These are phyloP conservation scores for Parnassius orleans DNA, from an alignment of 2,888 invertebrate genomes.

Conservation along the genomic window DNA sequence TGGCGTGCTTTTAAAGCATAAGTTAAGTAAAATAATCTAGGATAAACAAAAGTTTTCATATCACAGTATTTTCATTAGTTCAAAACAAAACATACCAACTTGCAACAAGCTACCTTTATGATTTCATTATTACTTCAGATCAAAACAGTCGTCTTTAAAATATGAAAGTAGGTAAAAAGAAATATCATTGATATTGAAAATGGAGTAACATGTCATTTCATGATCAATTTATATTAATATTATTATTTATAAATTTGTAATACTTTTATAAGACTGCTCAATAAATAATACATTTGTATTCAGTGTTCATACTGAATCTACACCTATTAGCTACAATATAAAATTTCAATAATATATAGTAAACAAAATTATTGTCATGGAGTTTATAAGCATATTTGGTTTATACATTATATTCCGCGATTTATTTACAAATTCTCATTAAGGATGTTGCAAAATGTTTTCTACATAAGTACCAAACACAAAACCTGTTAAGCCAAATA, in stretches of 20 bases:
- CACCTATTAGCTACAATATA: constrained; percentile 50
- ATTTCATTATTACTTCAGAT: background rate
- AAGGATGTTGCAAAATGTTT: constrained; percentile 74
- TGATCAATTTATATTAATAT: background rate
- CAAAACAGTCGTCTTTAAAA: background rate
- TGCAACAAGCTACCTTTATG: background rate
- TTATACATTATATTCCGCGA: constrained; percentile 26
- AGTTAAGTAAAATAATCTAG: constrained; percentile 17
- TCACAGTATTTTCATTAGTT: constrained; percentile 22
- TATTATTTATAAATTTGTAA: constrained; percentile 23
- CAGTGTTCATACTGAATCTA: constrained; percentile 32
- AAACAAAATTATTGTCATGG: constrained; percentile 72
- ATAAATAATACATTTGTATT: constrained; percentile 26
- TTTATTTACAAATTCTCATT: constrained; percentile 29
- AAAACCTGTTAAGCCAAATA: constrained; percentile 91
- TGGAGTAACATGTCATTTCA: too few species aligned
- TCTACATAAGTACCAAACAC: constrained; percentile 89
- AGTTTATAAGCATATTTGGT: constrained; percentile 48
- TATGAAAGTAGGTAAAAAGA: background rate
- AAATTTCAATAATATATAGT: constrained; percentile 43
- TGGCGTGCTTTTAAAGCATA: constrained; percentile 18
- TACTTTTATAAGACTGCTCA: constrained; percentile 25
- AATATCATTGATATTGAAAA: background rate
- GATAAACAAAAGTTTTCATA: constrained; percentile 17
- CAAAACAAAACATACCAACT: constrained; percentile 10